Conservation (phyloP, 2,888 invertebrate genomes). For the Tinea pellionella region DNA sequence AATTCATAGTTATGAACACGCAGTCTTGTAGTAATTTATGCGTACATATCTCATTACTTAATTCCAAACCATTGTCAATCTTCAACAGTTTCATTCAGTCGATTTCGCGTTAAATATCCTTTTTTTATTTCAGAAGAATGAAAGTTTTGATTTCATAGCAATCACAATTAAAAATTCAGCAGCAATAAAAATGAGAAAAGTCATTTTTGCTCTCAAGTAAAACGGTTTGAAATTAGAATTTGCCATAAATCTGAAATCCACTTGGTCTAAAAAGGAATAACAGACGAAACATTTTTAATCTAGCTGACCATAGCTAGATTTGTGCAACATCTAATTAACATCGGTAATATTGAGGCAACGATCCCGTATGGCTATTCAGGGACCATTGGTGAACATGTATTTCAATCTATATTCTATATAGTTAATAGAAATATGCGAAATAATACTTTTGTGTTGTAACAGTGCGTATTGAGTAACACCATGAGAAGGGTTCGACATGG, state of each 20-base stretch:
- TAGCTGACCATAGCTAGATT: neutral
- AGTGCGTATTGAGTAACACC: neutral
- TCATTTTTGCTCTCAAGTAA: neutral
- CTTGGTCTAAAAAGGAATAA: neutral
- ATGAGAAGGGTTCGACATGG: constrained; percentile 8
- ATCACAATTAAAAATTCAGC: constrained; percentile 1
- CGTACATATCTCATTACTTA: neutral
- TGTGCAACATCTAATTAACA: neutral
- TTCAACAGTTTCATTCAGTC: neutral
- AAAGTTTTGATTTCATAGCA: constrained; percentile 5
- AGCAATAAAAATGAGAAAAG: neutral
- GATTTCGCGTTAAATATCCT: neutral
- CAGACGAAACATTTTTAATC: neutral
- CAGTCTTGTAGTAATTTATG: neutral
- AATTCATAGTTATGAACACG: constrained; percentile 18
- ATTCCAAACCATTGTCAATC: neutral
- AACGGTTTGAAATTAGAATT: constrained; percentile 7
- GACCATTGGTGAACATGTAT: neutral
- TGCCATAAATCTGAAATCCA: constrained; percentile 1
- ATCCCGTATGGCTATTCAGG: neutral
- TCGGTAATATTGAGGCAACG: neutral
- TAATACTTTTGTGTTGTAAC: neutral
- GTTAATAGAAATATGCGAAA: constrained; percentile 1
- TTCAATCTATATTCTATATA: neutral
- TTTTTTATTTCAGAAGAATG: neutral